Evolutionary conservation across 2,797 vertebrate genomes (phyloP).

Genomic region (Acrossocheilus wenchowensis): DNA sequence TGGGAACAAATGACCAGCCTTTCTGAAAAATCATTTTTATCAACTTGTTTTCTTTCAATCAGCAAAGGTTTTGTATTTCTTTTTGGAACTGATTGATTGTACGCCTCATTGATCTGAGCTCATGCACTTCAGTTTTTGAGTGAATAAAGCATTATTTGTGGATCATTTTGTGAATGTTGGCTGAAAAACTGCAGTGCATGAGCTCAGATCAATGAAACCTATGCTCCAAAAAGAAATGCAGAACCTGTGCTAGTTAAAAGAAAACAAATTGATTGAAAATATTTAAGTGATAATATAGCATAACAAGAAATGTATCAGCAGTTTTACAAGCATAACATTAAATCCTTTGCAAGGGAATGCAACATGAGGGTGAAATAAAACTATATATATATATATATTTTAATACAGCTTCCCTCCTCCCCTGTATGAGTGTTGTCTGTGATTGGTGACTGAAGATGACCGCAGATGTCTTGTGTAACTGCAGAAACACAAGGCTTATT

Average conservation of each 20-base stretch:
- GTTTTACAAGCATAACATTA: not conserved
- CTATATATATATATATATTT: no score
- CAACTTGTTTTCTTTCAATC: not conserved
- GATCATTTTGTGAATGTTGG: not conserved
- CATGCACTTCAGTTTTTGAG: not conserved
- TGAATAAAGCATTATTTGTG: not conserved
- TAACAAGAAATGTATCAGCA: not conserved
- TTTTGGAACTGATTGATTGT: not conserved
- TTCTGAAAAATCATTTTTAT: no score
- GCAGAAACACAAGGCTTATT: slow-evolving; percentile 10
- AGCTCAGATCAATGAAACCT: no score
- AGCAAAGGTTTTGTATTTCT: no score
- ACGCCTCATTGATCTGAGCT: not conserved
- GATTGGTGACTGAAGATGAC: not conserved
- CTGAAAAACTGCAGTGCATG: not conserved
- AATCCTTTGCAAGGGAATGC: not conserved
- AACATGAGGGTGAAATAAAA: no score
- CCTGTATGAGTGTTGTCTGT: not conserved
- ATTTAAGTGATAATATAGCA: no score
- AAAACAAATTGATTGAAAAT: no score
- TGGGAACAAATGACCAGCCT: no score
- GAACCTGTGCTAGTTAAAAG: no score
- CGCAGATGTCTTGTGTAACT: not conserved
- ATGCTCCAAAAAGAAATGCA: not conserved
- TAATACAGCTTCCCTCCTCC: not conserved